Percentiles rank a stretch among this genome's conserved stretches.
Conservation (phyloP, 2,888 invertebrate genomes). For the Leptogaster cylindrica region DNA sequence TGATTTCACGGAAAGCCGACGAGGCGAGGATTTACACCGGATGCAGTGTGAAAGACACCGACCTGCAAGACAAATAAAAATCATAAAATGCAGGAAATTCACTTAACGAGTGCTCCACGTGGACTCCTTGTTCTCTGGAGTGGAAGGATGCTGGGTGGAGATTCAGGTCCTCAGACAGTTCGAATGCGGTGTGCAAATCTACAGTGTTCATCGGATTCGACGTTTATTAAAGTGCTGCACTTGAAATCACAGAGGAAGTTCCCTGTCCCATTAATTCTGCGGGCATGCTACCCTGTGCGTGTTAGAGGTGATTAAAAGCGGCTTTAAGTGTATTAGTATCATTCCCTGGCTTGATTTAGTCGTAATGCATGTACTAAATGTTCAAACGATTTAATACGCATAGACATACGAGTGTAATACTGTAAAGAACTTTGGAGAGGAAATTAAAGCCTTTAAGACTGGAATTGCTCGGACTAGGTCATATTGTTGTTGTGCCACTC, state of each 20-base stretch:
- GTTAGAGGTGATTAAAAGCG: conserved; percentile 24
- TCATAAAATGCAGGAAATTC: conserved; percentile 16
- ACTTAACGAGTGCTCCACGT: not conserved
- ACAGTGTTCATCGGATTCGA: not conserved
- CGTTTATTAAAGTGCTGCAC: not conserved
- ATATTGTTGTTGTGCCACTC: too few species aligned
- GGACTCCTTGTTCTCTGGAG: not conserved
- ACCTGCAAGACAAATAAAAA: not conserved
- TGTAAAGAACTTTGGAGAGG: too few species aligned
- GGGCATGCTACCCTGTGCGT: conserved; percentile 20
- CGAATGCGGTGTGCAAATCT: conserved; percentile 10
- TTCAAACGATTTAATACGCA: too few species aligned
- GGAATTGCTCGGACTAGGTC: too few species aligned
- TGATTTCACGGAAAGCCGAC: too few species aligned
- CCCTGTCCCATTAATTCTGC: not conserved
- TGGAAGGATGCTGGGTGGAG: not conserved
- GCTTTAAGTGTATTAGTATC: conserved; percentile 6
- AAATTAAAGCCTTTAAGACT: too few species aligned
- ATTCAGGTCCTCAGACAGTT: not conserved
- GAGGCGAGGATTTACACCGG: too few species aligned
- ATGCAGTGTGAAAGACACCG: too few species aligned
- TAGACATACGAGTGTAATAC: too few species aligned
- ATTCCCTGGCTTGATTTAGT: conserved; percentile 13
- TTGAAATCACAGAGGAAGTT: not conserved
- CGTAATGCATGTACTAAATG: conserved; percentile 14